Evolutionary conservation across 2,797 vertebrate species (phyloP).

Genomic region (Harpagifer antarcticus): DNA sequence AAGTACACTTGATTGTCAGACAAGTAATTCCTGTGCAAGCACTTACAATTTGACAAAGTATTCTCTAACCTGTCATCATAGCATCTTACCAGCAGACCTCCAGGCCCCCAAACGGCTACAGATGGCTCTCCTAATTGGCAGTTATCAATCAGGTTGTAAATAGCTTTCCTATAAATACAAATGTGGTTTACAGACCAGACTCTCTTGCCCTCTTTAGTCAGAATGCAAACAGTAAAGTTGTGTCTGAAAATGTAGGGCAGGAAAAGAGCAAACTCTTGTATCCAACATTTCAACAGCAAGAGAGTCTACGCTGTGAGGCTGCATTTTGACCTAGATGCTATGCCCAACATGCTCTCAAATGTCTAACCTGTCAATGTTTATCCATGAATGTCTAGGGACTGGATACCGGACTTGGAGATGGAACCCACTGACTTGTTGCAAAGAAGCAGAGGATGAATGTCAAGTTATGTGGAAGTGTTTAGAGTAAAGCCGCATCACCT

Average conservation of each 20-base stretch:
- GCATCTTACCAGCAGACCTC: slow-evolving; percentile 31
- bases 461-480: not conserved
- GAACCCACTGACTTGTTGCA: not conserved
- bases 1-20: slow-evolving; percentile 35
- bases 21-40: slow-evolving; percentile 15
- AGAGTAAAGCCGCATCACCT: not conserved
- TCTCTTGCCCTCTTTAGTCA: slow-evolving; percentile 62
- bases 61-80: slow-evolving; percentile 41
- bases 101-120: slow-evolving; percentile 29
- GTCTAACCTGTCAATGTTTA: not conserved
- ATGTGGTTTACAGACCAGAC: slow-evolving; percentile 55
- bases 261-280: slow-evolving; percentile 24
- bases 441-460: not conserved
- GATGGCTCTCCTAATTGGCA: slow-evolving; percentile 69
- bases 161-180: slow-evolving; percentile 62
- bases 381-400: not conserved
- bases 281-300: not conserved
- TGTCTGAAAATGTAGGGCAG: slow-evolving; percentile 57
- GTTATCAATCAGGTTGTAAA: slow-evolving; percentile 69
- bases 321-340: not conserved
- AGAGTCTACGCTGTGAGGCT: not conserved
- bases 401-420: not conserved
- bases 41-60: slow-evolving; percentile 38
- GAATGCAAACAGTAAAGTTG: slow-evolving; percentile 41
- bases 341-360: not conserved